phyloP scores from a whole-genome alignment of 2,888 invertebrate genomes.

The Aproaerema taeniolella region DNA sequence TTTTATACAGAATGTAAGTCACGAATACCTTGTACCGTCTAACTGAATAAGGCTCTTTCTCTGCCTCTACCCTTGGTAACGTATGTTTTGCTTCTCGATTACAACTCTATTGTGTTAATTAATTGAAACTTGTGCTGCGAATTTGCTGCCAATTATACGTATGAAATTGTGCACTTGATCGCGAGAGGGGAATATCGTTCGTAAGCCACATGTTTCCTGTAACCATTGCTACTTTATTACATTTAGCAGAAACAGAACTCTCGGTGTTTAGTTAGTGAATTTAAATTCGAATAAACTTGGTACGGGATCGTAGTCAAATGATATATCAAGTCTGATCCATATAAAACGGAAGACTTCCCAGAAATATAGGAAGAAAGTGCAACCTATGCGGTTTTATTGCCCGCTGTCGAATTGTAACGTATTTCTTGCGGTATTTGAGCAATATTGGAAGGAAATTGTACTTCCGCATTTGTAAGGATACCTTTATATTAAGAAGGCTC shows the following conservation, averaged over 20 bases:
- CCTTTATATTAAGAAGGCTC: slow-evolving; percentile 4
- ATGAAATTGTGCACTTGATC: background rate
- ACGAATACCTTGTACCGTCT: slow-evolving; percentile 70
- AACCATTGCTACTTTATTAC: background rate
- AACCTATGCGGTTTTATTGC: slow-evolving; percentile 47
- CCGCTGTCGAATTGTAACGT: slow-evolving; percentile 39
- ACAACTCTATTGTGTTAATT: slow-evolving; percentile 51
- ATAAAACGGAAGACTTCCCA: slow-evolving; percentile 37
- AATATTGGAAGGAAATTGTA: slow-evolving; percentile 45
- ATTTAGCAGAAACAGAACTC: background rate
- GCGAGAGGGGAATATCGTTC: background rate
- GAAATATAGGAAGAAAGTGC: slow-evolving; percentile 46
- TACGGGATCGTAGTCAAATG: slow-evolving; percentile 25
- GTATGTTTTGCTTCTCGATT: slow-evolving; percentile 38
- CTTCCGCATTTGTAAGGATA: slow-evolving; percentile 18
- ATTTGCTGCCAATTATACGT: slow-evolving; percentile 19
- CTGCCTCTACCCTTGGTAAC: slow-evolving; percentile 41
- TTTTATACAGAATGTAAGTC: slow-evolving; percentile 75
- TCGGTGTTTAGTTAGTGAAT: no score
- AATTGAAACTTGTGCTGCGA: slow-evolving; percentile 23
- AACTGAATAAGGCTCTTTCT: slow-evolving; percentile 60
- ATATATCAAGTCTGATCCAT: slow-evolving; percentile 35
- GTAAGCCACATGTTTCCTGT: background rate
- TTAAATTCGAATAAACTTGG: background rate
- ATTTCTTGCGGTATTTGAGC: slow-evolving; percentile 42